Percentiles rank a stretch among this genome's conserved stretches.
Conservation (phyloP, 1,140 invertebrate genomes). For the Micrasema longulum region DNA sequence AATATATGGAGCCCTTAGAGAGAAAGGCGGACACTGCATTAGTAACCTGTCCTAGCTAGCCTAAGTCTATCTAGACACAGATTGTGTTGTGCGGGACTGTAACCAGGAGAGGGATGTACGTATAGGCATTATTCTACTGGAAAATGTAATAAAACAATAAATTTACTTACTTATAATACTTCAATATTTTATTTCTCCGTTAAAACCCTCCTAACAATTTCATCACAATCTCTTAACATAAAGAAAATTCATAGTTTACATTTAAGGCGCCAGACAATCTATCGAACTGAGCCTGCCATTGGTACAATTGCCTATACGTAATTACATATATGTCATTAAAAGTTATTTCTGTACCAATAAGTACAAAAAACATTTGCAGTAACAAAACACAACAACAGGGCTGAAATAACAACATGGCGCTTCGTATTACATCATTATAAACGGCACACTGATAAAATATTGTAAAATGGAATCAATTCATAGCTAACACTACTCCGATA, state of each 20-base stretch:
- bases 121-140: conserved; percentile 69
- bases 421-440: conserved; percentile 32
- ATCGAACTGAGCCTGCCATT: background rate
- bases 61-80: conserved; percentile 52
- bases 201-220: conserved; percentile 20
- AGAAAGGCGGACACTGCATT: background rate
- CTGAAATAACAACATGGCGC: conserved; percentile 42
- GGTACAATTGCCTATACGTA: conserved; percentile 39
- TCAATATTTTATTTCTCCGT: conserved; percentile 50
- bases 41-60: conserved; percentile 45
- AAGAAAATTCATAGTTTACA: conserved; percentile 14
- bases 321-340: conserved; percentile 30
- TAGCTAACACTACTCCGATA: conserved; percentile 34
- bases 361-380: conserved; percentile 44
- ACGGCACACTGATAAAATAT: conserved; percentile 42
- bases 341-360: conserved; percentile 41
- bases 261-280: background rate
- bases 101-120: conserved; percentile 45
- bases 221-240: conserved; percentile 25
- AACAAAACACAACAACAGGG: conserved; percentile 51
- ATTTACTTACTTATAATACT: conserved; percentile 59
- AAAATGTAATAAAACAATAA: conserved; percentile 67
- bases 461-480: conserved; percentile 51
- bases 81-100: conserved; percentile 35
- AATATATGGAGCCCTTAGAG: conserved; percentile 31